A percentile compares a stretch with the other conserved stretches of the same genome.
Conservation (phyloP, 92 coral and sea anemone species). For the Zoanthus solanderi region DNA sequence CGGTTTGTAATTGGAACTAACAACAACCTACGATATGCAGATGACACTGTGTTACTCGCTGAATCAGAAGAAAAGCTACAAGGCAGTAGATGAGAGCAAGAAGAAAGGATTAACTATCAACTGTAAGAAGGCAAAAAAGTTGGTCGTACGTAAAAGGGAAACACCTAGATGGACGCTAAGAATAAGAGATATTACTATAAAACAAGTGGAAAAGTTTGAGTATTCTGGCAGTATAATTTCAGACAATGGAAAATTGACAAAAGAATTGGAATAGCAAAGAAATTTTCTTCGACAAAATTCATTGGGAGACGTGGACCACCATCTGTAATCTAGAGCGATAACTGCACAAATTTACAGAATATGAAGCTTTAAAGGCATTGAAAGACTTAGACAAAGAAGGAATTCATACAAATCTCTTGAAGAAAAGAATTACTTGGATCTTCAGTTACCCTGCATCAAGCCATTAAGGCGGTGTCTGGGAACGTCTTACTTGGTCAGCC, state of each 20-base stretch:
- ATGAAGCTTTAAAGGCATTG: constrained; percentile 63
- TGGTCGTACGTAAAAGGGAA: too few relatives aligned
- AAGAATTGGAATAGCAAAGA: not conserved
- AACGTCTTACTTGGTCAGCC: constrained; percentile 65
- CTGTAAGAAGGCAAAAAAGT: too few relatives aligned
- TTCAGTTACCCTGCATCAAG: constrained; percentile 77
- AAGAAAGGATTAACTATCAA: too few relatives aligned
- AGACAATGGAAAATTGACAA: not conserved
- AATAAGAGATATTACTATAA: too few relatives aligned
- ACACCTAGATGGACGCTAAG: too few relatives aligned
- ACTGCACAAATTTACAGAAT: constrained; percentile 70
- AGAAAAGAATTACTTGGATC: constrained; percentile 51
- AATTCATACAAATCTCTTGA: constrained; percentile 42
- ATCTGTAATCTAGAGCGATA: constrained; percentile 69
- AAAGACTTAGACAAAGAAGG: constrained; percentile 67
- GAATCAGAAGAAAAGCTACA: too few relatives aligned
- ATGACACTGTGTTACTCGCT: too few relatives aligned
- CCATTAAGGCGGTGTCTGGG: constrained; percentile 38
- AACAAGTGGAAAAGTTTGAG: too few relatives aligned
- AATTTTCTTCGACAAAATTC: constrained; percentile 50
- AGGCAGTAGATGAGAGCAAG: too few relatives aligned
- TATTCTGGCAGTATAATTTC: not conserved
- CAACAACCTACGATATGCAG: too few relatives aligned
- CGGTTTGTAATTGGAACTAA: too few relatives aligned
- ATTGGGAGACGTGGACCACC: constrained; percentile 74